These are phyloP conservation scores for Pitangus sulphuratus DNA, from an alignment of 2,797 vertebrate species.

Conservation along the genomic window DNA sequence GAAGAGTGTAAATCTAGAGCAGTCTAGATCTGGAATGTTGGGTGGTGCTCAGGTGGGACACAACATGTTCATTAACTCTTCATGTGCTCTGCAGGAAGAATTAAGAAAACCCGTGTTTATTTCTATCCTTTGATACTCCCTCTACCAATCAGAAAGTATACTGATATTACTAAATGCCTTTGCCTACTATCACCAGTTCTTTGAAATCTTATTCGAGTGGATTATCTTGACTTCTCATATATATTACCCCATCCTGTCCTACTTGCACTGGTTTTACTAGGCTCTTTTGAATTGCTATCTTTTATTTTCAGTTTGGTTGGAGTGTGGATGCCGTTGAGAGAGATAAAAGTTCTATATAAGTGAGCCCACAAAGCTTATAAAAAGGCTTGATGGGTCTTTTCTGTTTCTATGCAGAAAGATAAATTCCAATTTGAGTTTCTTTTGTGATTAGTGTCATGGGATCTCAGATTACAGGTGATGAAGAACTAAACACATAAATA, in stretches of 20 bases:
- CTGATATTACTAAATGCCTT: background rate
- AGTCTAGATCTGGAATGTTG: background rate
- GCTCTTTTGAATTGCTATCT: background rate
- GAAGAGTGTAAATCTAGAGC: background rate
- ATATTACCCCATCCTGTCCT: background rate
- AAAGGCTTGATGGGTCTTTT: background rate
- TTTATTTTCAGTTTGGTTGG: background rate
- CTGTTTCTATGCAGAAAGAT: background rate
- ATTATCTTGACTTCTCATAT: background rate
- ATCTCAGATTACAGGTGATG: background rate
- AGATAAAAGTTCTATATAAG: background rate
- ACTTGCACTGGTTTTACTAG: background rate
- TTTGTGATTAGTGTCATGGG: background rate
- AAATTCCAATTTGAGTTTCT: background rate
- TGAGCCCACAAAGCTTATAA: background rate
- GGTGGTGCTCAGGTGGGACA: background rate
- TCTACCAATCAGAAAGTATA: background rate
- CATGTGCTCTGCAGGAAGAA: background rate
- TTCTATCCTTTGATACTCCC: background rate
- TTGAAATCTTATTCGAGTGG: background rate
- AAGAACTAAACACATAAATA: background rate
- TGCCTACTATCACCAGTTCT: background rate
- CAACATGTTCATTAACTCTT: background rate
- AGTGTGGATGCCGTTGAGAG: background rate
- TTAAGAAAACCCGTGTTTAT: background rate